Evolutionary conservation across 2,888 invertebrate species (phyloP).

Genomic region (Dolichopus griseipennis): DNA sequence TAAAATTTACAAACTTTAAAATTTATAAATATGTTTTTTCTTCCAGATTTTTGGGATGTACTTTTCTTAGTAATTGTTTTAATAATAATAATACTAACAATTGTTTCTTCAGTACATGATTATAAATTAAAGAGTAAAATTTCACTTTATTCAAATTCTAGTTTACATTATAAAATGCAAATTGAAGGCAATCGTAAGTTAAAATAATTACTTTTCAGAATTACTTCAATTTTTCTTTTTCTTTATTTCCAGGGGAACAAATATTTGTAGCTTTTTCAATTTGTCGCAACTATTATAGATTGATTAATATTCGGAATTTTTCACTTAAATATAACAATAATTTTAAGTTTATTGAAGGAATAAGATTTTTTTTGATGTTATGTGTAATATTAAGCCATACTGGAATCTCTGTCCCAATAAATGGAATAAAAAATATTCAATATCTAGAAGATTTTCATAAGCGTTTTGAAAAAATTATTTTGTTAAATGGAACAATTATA

Average conservation of each 20-base stretch:
- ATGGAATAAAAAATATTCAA: not conserved
- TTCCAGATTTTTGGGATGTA: not conserved
- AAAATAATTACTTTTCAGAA: not conserved
- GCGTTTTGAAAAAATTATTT: conserved; percentile 22
- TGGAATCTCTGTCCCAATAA: not conserved
- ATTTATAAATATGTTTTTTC: not conserved
- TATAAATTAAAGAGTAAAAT: not conserved
- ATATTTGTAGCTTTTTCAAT: not conserved
- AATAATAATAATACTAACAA: not conserved
- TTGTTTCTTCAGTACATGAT: not conserved
- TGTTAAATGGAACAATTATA: conserved; percentile 47
- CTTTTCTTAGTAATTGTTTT: not conserved
- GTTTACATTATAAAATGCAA: not conserved
- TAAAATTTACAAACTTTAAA: not conserved
- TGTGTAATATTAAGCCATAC: not conserved
- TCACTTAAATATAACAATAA: not conserved
- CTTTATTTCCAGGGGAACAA: not conserved
- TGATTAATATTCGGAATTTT: not conserved
- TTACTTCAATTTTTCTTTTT: not conserved
- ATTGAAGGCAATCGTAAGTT: not conserved
- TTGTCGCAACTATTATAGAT: not conserved
- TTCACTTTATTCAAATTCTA: not conserved
- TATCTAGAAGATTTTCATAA: not conserved
- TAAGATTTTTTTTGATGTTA: not conserved
- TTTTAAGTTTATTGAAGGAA: not conserved